These are phyloP conservation scores for Oncorhynchus tshawytscha DNA, from an alignment of 2,113 vertebrate species.

Conservation along the genomic window DNA sequence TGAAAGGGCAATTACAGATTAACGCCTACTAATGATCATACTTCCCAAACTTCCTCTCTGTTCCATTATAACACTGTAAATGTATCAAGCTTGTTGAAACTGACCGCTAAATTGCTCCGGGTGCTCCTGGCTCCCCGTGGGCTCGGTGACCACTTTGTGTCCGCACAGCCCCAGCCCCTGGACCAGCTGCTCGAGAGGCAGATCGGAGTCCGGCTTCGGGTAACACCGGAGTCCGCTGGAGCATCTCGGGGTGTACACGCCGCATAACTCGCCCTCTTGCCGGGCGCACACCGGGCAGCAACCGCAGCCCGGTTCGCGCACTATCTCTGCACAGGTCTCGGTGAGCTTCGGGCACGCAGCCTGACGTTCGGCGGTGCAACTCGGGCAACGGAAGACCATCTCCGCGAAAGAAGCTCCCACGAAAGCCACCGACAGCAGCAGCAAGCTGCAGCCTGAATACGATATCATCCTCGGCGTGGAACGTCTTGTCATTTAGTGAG, in stretches of 20 bases:
- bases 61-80: not conserved
- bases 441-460: slow-evolving; percentile 60
- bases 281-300: slow-evolving; percentile 87
- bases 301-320: slow-evolving; percentile 87
- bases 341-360: slow-evolving; percentile 72
- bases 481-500: slow-evolving; percentile 36
- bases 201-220: slow-evolving; percentile 85
- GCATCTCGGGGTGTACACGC: slow-evolving; percentile 91
- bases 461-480: slow-evolving; percentile 57
- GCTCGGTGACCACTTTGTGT: slow-evolving; percentile 79
- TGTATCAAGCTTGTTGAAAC: slow-evolving; percentile 45
- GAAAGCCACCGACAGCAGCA: slow-evolving; percentile 61
- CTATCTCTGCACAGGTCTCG: slow-evolving; percentile 81
- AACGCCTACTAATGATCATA: not conserved
- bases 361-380: slow-evolving; percentile 82
- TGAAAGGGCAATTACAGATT: not conserved
- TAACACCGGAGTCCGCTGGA: slow-evolving; percentile 87
- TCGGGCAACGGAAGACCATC: slow-evolving; percentile 90
- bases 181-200: slow-evolving; percentile 88
- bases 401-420: slow-evolving; percentile 66
- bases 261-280: slow-evolving; percentile 82
- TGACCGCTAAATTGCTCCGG: slow-evolving; percentile 74
- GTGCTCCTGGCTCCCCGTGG: slow-evolving; percentile 69
- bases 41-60: not conserved
- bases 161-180: slow-evolving; percentile 86